Evolutionary conservation across 2,113 vertebrate genomes (phyloP).

Genomic region (Stegastes partitus): DNA sequence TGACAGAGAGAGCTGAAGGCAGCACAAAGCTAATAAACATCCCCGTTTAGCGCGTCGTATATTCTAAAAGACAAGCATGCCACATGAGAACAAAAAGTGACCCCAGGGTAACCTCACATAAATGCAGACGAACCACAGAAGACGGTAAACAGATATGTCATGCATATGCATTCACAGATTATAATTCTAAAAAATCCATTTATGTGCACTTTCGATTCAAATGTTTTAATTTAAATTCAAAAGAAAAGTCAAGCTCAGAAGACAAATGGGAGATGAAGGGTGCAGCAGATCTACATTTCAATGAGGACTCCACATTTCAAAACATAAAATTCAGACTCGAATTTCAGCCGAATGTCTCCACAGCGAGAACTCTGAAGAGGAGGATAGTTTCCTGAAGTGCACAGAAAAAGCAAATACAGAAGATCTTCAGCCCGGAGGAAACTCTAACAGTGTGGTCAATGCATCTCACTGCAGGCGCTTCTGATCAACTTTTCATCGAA

Average conservation of each 20-base stretch:
- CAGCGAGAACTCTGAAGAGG: not conserved
- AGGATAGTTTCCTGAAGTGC: not conserved
- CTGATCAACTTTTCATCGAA: not conserved
- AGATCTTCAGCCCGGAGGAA: not conserved
- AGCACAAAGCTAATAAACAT: too few relatives aligned
- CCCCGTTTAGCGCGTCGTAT: not conserved
- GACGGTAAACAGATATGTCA: not conserved
- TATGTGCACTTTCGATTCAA: not conserved
- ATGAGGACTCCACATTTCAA: conserved; percentile 9
- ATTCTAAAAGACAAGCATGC: not conserved
- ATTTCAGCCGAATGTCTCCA: not conserved
- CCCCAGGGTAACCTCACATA: not conserved
- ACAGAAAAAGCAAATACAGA: not conserved
- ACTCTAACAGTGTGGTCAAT: not conserved
- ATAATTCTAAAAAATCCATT: not conserved
- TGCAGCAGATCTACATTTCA: not conserved
- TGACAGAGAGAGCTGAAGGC: too few relatives aligned
- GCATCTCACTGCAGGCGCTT: not conserved
- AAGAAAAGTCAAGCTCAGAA: not conserved
- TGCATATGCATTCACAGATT: not conserved
- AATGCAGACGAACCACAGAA: too few relatives aligned
- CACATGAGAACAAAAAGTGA: not conserved
- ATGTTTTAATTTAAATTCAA: not conserved
- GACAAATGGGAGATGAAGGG: conserved; percentile 4
- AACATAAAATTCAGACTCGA: not conserved